A percentile compares a stretch with the other conserved stretches of the same genome.
Evolutionary conservation across 2,888 invertebrate genomes (phyloP).

Genomic region (Isotomurus palustris): DNA sequence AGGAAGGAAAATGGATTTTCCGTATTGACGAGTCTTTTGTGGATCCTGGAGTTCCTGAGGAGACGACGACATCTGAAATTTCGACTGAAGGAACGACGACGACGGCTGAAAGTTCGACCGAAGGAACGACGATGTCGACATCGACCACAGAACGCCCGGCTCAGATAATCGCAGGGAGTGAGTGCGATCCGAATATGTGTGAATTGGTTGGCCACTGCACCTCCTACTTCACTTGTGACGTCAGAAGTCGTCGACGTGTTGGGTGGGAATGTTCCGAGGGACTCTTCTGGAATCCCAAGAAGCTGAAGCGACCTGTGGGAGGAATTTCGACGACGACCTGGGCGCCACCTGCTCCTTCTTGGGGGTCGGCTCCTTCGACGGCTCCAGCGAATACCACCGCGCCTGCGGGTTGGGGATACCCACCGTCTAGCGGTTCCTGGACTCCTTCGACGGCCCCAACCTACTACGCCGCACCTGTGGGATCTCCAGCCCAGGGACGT

Average conservation of each 20-base stretch:
- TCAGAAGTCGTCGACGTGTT: neutral
- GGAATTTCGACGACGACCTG: neutral
- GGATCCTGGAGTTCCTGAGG: neutral
- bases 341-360: neutral
- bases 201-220: neutral
- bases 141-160: neutral
- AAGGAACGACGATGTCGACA: neutral
- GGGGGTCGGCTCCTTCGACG: neutral
- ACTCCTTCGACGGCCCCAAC: too few species aligned
- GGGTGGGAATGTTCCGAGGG: neutral
- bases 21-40: neutral
- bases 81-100: too few species aligned
- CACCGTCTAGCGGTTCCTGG: too few species aligned
- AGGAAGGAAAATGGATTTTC: constrained; percentile 1
- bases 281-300: neutral
- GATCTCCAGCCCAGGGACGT: neutral
- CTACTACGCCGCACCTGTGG: too few species aligned
- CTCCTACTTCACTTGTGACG: neutral
- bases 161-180: neutral
- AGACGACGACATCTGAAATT: too few species aligned
- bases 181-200: neutral
- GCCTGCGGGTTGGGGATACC: too few species aligned
- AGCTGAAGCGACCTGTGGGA: too few species aligned
- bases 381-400: neutral
- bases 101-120: too few species aligned